Base-by-base conservation (phyloP, 2,888 invertebrate species). In the Limnephilus auricula region DNA sequence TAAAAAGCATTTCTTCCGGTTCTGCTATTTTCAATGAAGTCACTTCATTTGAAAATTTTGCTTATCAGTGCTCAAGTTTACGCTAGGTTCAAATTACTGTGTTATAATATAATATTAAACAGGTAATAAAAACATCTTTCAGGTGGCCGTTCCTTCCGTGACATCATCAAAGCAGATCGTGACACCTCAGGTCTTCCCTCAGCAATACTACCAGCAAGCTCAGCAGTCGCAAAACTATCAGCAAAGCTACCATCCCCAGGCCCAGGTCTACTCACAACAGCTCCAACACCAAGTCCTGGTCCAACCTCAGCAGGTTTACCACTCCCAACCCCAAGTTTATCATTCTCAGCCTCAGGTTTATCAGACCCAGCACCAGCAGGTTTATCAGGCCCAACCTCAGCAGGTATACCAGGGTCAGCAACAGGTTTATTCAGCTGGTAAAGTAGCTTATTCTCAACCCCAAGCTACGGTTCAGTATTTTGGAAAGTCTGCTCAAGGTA, bases 401-500 rank as follows among this genome's bases (percentile, higher is more conserved):
- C 90, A 90, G n/a, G n/a, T 80, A 31, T 88, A 90, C 37, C 90
- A 90, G 13, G 79, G 89, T 9, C 90, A 90, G 18, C 91, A 87
- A 31, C 90, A 91, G 80, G 86, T 91, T 10, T 91, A 92, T 34
- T 79, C 86, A 9, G 84, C 87, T 31, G 88, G 79, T 37, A 92
- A 92, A 18, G 80, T 79, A 32, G 90, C 90, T 0, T 92, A 91
- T 32, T 3, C 87, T 10, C 92, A 92, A 78, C 90, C 92, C 12
- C 90, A 90, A 32, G 89, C 89, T 15, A 45, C 91, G 18, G 89
- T 91, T 5, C 93, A 93, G 78, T 93, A 91, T 65, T 93, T 89
- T 82, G 92, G 92, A 50, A 93, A 93, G 90, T 65, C 91, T 32
- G 90, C 91, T n/a, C 92, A 92, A 40, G 89, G 89, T 40, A 93